phyloP scores from a whole-genome alignment of 2,797 vertebrate genomes.

The Pogoniulus pusillus region DNA sequence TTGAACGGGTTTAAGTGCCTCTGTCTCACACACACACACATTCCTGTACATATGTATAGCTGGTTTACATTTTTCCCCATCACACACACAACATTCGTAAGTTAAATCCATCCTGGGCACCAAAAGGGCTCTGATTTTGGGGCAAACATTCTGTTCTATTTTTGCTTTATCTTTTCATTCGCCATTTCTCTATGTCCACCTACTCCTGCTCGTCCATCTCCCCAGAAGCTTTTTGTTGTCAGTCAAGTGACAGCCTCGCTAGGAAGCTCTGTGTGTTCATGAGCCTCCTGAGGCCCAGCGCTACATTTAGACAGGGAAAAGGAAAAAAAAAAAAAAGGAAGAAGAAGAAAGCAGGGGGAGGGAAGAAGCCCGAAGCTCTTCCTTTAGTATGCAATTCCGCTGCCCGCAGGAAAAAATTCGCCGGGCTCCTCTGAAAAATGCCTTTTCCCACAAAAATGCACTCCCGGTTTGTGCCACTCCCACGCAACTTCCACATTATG shows the following conservation, averaged over 20 bases:
- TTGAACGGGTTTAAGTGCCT: not conserved
- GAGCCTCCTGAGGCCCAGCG: constrained; percentile 67
- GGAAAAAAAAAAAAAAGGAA: not conserved
- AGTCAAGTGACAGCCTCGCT: constrained; percentile 77
- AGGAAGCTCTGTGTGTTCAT: constrained; percentile 70
- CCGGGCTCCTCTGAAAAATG: constrained; percentile 42
- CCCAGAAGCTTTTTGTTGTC: constrained; percentile 76
- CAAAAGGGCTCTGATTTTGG: constrained; percentile 34
- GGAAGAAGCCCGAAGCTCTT: constrained; percentile 16
- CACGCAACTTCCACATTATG: constrained; percentile 47
- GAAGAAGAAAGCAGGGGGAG: not conserved
- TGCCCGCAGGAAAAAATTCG: constrained; percentile 30
- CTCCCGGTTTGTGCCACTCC: constrained; percentile 24
- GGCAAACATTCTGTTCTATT: constrained; percentile 18
- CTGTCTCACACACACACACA: not conserved
- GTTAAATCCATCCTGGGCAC: not conserved
- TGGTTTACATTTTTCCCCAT: not conserved
- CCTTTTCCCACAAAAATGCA: constrained; percentile 59
- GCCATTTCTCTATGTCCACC: constrained; percentile 73
- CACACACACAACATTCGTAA: not conserved
- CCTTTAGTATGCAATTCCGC: constrained; percentile 64
- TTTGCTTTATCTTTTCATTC: constrained; percentile 60
- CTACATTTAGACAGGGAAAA: constrained; percentile 48
- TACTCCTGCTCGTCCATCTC: constrained; percentile 79
- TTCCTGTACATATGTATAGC: not conserved